Evolutionary conservation across 1,140 invertebrate species (phyloP).

Genomic region (Scylla paramamosain): DNA sequence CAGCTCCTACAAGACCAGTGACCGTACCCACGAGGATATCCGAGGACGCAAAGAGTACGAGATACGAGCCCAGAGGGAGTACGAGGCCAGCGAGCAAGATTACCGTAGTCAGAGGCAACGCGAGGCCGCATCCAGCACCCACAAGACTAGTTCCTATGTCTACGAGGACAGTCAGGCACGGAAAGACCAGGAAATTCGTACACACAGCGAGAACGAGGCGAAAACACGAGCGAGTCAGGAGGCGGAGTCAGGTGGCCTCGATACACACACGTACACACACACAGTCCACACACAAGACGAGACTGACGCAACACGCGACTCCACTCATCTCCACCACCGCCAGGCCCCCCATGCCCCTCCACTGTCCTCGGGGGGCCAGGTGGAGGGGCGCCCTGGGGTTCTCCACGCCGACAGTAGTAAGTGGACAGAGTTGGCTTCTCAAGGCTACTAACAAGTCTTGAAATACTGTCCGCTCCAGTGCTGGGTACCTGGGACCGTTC

Average conservation of each 20-base stretch:
- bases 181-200: not conserved
- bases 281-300: not conserved
- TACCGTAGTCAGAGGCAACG: not conserved
- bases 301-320: not conserved
- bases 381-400: not conserved
- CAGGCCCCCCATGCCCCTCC: not conserved
- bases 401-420: not conserved
- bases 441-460: not conserved
- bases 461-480: not conserved
- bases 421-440: not conserved
- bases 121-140: not conserved
- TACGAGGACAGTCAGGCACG: too few species aligned
- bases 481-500: too few species aligned
- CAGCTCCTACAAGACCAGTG: not conserved
- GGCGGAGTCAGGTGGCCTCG: not conserved
- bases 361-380: not conserved
- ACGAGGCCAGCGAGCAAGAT: not conserved
- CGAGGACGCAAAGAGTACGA: not conserved
- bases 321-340: not conserved
- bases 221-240: not conserved
- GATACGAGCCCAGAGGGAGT: not conserved
- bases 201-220: not conserved
- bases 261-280: not conserved
- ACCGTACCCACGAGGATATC: not conserved
- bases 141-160: too few species aligned